Percentiles rank a stretch among this genome's conserved stretches.
phyloP scores from a whole-genome alignment of 1,140 invertebrate species.

The Plutomurus gul region DNA sequence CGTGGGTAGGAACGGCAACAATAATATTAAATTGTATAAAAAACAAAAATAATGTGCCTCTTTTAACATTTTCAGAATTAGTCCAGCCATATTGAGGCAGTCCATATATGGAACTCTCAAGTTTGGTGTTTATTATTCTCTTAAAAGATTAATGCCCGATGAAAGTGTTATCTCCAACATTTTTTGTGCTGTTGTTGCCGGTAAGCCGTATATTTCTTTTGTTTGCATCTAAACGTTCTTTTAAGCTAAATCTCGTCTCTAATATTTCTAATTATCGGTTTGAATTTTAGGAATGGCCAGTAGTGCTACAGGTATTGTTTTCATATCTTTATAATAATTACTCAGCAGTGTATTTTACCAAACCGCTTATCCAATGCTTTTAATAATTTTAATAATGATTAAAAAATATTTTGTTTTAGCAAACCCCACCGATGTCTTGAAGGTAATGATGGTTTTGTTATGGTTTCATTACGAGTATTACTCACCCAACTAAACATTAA shows the following conservation, averaged over 20 bases:
- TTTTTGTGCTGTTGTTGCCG: constrained; percentile 79
- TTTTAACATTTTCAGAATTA: constrained; percentile 70
- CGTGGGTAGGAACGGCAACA: constrained; percentile 69
- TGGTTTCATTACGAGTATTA: too few species aligned
- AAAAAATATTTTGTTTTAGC: too few species aligned
- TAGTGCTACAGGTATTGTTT: too few species aligned
- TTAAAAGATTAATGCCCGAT: constrained; percentile 73
- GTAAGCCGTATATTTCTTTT: constrained; percentile 55
- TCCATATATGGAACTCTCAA: constrained; percentile 96
- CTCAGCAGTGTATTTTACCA: too few species aligned
- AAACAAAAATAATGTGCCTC: background rate
- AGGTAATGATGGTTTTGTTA: too few species aligned
- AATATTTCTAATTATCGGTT: background rate
- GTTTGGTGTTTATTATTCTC: constrained; percentile 91
- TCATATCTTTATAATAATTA: too few species aligned
- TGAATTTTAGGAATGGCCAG: constrained; percentile 69
- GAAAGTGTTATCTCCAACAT: constrained; percentile 81
- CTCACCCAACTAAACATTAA: too few species aligned
- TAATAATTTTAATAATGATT: too few species aligned
- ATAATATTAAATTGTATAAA: background rate
- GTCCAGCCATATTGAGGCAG: constrained; percentile 86
- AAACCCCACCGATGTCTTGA: constrained; percentile 95
- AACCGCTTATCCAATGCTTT: too few species aligned
- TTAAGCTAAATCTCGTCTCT: constrained; percentile 56
- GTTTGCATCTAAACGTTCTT: constrained; percentile 50